Percentiles rank a stretch among this genome's conserved stretches.
phyloP scores from a whole-genome alignment of 2,888 invertebrate genomes.

The Idaea biselata region DNA sequence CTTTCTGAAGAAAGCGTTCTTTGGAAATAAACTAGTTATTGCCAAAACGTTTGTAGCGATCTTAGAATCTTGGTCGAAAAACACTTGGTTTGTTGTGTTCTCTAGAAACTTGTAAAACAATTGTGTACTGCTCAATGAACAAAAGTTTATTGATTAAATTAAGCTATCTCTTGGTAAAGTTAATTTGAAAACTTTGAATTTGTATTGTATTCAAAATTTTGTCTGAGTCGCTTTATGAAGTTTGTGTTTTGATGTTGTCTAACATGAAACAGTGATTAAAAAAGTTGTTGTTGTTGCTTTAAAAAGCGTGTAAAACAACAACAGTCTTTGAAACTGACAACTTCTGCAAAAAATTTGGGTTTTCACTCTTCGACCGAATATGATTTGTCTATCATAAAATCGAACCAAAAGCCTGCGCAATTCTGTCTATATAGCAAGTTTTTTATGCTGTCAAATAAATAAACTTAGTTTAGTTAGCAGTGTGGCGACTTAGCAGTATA shows the following conservation, averaged over 20 bases:
- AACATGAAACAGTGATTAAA: background rate
- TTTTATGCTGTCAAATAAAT: no score
- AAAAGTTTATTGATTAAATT: constrained; percentile 1
- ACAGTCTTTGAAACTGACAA: background rate
- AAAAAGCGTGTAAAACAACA: background rate
- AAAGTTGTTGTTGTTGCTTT: background rate
- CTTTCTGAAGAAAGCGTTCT: no score
- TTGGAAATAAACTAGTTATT: no score
- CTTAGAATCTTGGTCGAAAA: background rate
- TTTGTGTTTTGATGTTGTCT: background rate
- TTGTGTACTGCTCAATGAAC: background rate
- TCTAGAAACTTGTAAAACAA: background rate
- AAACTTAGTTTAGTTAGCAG: no score
- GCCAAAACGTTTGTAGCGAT: no score
- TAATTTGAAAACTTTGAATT: background rate
- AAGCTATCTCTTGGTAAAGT: background rate
- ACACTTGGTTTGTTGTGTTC: background rate
- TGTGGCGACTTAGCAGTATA: no score
- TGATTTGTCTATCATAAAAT: no score
- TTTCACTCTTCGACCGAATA: background rate
- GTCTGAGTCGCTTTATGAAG: background rate
- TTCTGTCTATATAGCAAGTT: no score
- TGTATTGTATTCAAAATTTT: background rate
- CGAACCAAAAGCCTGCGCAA: no score
- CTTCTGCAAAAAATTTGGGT: no score